Percentiles rank a stretch among this genome's conserved stretches.
These are phyloP conservation scores for Cynoglossus semilaevis DNA, from an alignment of 2,113 vertebrate genomes.

Conservation along the genomic window DNA sequence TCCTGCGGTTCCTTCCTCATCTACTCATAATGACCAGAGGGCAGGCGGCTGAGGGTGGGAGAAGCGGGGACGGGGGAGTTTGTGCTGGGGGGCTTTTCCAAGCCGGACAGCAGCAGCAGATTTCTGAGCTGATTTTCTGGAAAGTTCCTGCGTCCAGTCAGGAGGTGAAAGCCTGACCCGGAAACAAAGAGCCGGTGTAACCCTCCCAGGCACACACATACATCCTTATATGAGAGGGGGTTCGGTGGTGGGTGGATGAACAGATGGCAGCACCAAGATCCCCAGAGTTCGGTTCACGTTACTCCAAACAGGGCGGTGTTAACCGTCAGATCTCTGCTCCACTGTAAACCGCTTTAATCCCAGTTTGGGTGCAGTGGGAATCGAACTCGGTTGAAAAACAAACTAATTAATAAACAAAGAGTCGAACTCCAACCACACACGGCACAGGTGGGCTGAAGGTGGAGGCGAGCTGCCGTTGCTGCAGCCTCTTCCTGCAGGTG, in stretches of 20 bases:
- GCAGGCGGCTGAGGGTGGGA: not conserved
- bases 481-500: slow-evolving; percentile 10
- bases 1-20: slow-evolving; percentile 10
- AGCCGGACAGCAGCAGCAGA: not conserved
- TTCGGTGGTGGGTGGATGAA: slow-evolving; percentile 1
- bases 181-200: slow-evolving; percentile 37
- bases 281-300: not conserved
- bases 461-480: not conserved
- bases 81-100: slow-evolving; percentile 25
- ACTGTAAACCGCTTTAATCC: slow-evolving; percentile 23
- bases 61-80: not conserved
- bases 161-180: not conserved
- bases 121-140: not conserved
- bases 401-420: not conserved
- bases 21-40: not conserved
- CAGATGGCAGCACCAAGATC: slow-evolving; percentile 20
- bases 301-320: slow-evolving; percentile 16
- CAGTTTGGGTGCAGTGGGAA: not conserved
- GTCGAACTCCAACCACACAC: slow-evolving; percentile 23
- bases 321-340: no score
- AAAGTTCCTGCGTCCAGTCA: not conserved
- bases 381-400: no score
- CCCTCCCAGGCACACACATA: not conserved
- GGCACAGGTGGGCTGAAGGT: slow-evolving; percentile 23
- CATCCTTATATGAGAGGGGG: slow-evolving; percentile 7